Evolutionary conservation across 2,888 invertebrate species (phyloP).

Genomic region (Epistrophe grossulariae): DNA sequence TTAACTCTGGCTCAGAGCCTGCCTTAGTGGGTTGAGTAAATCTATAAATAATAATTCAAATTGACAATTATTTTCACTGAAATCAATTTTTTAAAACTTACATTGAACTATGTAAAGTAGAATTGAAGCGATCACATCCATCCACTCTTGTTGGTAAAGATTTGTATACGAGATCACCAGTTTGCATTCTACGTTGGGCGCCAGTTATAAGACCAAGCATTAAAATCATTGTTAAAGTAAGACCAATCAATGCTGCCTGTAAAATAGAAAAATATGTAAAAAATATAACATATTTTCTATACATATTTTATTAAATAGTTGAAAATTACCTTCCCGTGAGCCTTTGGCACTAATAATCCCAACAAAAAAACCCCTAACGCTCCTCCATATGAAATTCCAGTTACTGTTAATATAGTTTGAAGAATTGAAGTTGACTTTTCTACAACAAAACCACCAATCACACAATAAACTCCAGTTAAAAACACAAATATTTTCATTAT

Average conservation of each 20-base stretch:
- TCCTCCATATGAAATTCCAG: conserved; percentile 85
- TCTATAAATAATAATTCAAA: conserved; percentile 1
- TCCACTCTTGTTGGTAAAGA: conserved; percentile 43
- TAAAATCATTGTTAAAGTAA: conserved; percentile 28
- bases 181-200: conserved; percentile 76
- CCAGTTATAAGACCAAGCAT: conserved; percentile 51
- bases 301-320: not conserved
- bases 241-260: conserved; percentile 58
- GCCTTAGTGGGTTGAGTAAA: not conserved
- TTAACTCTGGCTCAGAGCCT: not conserved
- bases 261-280: not conserved
- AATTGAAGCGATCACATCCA: conserved; percentile 43
- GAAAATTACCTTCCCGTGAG: conserved; percentile 81
- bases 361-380: conserved; percentile 87
- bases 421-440: conserved; percentile 83
- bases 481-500: conserved; percentile 83
- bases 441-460: conserved; percentile 83
- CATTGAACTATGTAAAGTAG: conserved; percentile 18
- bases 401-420: conserved; percentile 82
- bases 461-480: conserved; percentile 85
- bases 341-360: conserved; percentile 87
- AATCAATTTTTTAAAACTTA: not conserved
- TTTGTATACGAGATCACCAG: conserved; percentile 43
- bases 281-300: too few species aligned
- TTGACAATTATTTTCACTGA: not conserved